Base-by-base conservation (phyloP, 2,113 vertebrate species). In the Mionectes macconnelli region DNA sequence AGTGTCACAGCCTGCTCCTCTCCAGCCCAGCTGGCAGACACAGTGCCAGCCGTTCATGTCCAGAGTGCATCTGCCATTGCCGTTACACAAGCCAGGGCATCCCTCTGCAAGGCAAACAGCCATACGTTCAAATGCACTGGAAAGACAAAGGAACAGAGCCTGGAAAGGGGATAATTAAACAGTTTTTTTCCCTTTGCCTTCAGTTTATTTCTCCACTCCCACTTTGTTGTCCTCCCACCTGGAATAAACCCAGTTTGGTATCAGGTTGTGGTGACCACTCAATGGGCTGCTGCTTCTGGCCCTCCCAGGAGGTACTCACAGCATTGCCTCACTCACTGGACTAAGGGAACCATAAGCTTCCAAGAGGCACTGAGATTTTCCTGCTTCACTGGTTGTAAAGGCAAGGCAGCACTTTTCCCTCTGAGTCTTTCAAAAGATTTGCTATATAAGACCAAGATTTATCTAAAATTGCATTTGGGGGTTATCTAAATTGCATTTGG, bases 11-110 rank as follows among this genome's bases (percentile, higher is more conserved):
- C 99, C 99, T 2, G 97, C 96, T 94, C 99, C 99, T 97, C 99
- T 98, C 99, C 99, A 99, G 97, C 99, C 99, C 97, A 99, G 98
- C 98, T 99, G 99, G 97, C 99, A 99, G 96, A 99, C 98, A 8
- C 99, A 99, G 97, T 99, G 99, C 99, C 99, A 99, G 94, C 99
- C 99, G 14, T 98, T 98, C 98, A 99, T 98, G 97, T 99, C 99
- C 98, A 99, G 98, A 59, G 99, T 99, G 97, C 99, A 99, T 97
- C 99, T 98, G 97, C 99, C 99, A 9, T 99, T 99, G 84, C 99
- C 99, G 17, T 99, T 99, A 92, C 99, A 99, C 97, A 99, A 97
- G 85, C 99, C 99, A 25, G 99, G 99, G 81, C 99, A 99, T 89
- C 99, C 99, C 98, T 99, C 99, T 99, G 99, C 95, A 98, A 98